Evolutionary conservation across 2,888 invertebrate genomes (phyloP).

Genomic region (Zhuqinia jingwanae): DNA sequence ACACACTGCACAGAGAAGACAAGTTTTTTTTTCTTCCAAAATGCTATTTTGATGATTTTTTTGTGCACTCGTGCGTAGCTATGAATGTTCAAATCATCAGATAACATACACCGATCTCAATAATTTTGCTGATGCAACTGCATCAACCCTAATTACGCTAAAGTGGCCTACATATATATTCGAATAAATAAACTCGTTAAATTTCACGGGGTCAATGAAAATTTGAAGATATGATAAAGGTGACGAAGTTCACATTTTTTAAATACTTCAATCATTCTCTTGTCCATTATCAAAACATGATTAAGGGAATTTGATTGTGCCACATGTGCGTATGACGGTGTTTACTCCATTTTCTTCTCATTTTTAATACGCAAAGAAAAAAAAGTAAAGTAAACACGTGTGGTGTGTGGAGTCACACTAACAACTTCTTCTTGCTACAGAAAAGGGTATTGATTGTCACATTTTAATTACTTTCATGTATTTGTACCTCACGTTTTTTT

Average conservation of each 20-base stretch:
- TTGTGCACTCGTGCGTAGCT: neutral
- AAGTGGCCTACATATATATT: conserved; percentile 46
- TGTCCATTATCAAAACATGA: neutral
- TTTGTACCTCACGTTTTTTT: neutral
- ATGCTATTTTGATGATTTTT: too few relatives aligned
- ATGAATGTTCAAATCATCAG: neutral
- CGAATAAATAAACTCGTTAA: conserved; percentile 39
- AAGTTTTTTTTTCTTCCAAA: neutral
- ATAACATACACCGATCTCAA: neutral
- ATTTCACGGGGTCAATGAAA: too few relatives aligned
- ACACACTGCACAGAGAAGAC: neutral
- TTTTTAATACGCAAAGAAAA: too few relatives aligned
- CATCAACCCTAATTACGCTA: conserved; percentile 35
- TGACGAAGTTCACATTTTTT: neutral
- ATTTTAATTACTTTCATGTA: conserved; percentile 6
- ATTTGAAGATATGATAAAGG: too few relatives aligned
- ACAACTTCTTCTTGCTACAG: neutral
- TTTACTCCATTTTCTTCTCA: too few relatives aligned
- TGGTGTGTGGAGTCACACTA: neutral
- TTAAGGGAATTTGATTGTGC: neutral
- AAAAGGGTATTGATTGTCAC: neutral
- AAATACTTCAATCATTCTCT: neutral
- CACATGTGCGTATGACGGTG: neutral
- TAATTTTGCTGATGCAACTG: conserved; percentile 7
- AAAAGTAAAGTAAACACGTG: too few relatives aligned